phyloP scores from a whole-genome alignment of 2,888 invertebrate genomes.

The Rhopalosiphum nymphaeae region DNA sequence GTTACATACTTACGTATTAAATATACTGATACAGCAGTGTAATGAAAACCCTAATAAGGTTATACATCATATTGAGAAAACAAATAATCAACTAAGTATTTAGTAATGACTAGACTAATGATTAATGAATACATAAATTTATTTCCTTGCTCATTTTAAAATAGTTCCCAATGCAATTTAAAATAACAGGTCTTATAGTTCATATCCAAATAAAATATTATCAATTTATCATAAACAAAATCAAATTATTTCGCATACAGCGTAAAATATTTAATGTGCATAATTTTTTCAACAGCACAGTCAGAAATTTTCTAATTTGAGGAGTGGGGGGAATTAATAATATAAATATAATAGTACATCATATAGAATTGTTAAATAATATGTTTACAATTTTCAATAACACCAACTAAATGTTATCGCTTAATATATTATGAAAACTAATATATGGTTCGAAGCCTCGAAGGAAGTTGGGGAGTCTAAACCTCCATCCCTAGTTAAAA shows the following conservation, averaged over 20 bases:
- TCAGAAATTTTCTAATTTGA: background rate
- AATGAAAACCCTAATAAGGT: background rate
- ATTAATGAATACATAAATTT: background rate
- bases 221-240: background rate
- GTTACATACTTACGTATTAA: background rate
- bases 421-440: background rate
- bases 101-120: background rate
- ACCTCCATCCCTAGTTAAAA: background rate
- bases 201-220: background rate
- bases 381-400: background rate
- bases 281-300: background rate
- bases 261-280: background rate
- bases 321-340: background rate
- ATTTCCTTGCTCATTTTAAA: background rate
- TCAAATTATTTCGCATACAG: background rate
- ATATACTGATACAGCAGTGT: background rate
- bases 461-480: background rate
- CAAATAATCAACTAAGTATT: background rate
- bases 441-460: too few species aligned
- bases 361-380: background rate
- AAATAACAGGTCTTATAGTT: background rate
- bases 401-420: background rate
- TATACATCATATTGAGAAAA: background rate
- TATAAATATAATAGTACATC: background rate
- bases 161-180: too few species aligned